Evolutionary conservation across 2,888 invertebrate genomes (phyloP), one percentile per base, ranked within the genome.

Genomic region (Bruchidius siliquastri): DNA sequence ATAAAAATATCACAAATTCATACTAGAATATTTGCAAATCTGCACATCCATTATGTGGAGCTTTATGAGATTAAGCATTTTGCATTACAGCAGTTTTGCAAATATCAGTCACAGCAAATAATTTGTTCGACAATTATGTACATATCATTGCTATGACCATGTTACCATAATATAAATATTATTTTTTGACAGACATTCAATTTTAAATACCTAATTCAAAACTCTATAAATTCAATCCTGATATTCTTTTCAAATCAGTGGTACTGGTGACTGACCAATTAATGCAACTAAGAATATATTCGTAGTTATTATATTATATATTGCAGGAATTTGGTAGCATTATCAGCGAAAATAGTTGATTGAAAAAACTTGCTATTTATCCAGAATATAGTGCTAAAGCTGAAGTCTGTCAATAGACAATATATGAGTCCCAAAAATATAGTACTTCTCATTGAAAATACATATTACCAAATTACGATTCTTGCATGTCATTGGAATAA

Each of bases 1-100:
- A 68, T 68, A 21, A 22, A 21, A 68, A 68, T 68, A 68, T 68
- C 68, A 68, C 68, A 68, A 68, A 68, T 68, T 68, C 22, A 20
- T n/a, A 22, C 49, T 49, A 49, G 30, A 30, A 30, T 49, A 49
- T 49, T 49, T 49, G 49, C 49, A 49, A 49, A 49, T 18, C 13
- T 49, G 18, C 49, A 49, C 49, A 49, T 26, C 8, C 8, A 26
- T 8, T 26, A 4, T 26, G 26, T 26, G 8, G 26, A 2, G 26
- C 26, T 26, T 26, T 26, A 4, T 26, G 3, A 8, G 49, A 49
- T 18, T 49, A 49, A 49, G 49, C 6, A 1, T 49, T 18, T 49
- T 49, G 18, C 49, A 49, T 13, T 18, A 49, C 13, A 8, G 49
- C 49, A 49, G 13, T 8, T 49, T 49, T 49, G 18, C 49, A 49